Evolutionary conservation across 1,140 invertebrate species (phyloP).

Genomic region (Lasioglossum baleicum): DNA sequence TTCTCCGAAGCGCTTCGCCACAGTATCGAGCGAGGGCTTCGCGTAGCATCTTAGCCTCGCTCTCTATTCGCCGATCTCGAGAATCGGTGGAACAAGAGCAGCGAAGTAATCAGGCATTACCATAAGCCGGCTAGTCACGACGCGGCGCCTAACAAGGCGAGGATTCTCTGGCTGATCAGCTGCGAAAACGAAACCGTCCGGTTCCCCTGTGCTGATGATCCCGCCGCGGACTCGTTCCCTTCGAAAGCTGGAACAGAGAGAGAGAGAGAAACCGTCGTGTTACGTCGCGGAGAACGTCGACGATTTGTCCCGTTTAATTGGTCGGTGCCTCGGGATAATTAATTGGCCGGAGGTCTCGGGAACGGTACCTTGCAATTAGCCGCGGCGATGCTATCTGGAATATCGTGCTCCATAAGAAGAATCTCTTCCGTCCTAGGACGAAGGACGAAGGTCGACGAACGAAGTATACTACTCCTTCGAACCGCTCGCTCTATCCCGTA

Average conservation of each 20-base stretch:
- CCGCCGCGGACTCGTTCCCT: not conserved
- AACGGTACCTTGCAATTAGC: slow-evolving; percentile 52
- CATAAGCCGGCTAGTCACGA: not conserved
- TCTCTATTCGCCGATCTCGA: too few relatives aligned
- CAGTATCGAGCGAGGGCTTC: too few relatives aligned
- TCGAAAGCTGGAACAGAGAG: not conserved
- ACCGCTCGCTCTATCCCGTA: slow-evolving; percentile 6
- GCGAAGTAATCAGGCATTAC: slow-evolving; percentile 23
- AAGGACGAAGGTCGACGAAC: too few relatives aligned
- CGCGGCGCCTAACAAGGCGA: not conserved
- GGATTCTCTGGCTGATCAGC: not conserved
- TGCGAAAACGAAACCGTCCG: not conserved
- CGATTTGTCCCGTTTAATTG: slow-evolving; percentile 69
- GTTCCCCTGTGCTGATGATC: not conserved
- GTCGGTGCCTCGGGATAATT: slow-evolving; percentile 60
- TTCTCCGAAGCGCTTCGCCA: too few relatives aligned
- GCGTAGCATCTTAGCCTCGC: too few relatives aligned
- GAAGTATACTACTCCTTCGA: not conserved
- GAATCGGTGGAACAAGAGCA: slow-evolving; percentile 10
- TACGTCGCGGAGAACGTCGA: slow-evolving; percentile 16
- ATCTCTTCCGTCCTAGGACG: not conserved
- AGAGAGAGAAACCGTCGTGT: not conserved
- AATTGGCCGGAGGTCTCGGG: slow-evolving; percentile 52
- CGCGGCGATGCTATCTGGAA: slow-evolving; percentile 42
- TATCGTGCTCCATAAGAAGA: slow-evolving; percentile 36